Conservation (phyloP, 1,140 invertebrate species). For the Pygmarrhopalites habei region DNA sequence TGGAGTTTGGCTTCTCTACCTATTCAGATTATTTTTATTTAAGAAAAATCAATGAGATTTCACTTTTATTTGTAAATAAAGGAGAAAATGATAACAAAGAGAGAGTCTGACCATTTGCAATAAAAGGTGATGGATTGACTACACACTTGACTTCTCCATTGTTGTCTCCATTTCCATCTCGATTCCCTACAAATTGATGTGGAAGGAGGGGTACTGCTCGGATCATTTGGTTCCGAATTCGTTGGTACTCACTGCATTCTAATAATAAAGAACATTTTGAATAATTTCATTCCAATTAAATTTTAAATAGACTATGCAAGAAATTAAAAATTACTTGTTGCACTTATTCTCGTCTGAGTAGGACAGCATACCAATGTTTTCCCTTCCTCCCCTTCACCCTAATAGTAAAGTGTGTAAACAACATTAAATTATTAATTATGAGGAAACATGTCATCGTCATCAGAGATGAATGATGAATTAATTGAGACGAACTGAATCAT, state of each 20-base stretch:
- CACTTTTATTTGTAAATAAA: too few relatives aligned
- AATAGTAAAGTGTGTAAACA: neutral
- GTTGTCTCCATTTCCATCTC: neutral
- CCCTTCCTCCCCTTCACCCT: neutral
- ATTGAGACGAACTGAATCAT: neutral
- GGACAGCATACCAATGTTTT: neutral
- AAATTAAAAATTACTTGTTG: constrained; percentile 1
- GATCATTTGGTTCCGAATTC: neutral
- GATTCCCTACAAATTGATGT: neutral
- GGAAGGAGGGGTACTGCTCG: neutral
- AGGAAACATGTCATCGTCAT: neutral
- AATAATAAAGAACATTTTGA: neutral
- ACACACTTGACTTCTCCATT: neutral
- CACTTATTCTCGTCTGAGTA: neutral
- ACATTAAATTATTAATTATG: neutral
- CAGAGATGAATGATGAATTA: neutral
- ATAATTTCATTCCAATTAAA: neutral
- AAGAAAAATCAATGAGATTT: too few relatives aligned
- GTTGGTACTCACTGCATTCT: neutral
- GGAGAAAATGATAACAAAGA: too few relatives aligned
- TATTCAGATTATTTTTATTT: too few relatives aligned
- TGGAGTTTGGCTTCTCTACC: neutral
- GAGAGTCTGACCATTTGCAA: neutral
- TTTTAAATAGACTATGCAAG: neutral
- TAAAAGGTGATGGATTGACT: neutral